These are phyloP conservation scores for Anseranas semipalmata DNA, from an alignment of 2,113 vertebrate genomes.

Conservation along the genomic window DNA sequence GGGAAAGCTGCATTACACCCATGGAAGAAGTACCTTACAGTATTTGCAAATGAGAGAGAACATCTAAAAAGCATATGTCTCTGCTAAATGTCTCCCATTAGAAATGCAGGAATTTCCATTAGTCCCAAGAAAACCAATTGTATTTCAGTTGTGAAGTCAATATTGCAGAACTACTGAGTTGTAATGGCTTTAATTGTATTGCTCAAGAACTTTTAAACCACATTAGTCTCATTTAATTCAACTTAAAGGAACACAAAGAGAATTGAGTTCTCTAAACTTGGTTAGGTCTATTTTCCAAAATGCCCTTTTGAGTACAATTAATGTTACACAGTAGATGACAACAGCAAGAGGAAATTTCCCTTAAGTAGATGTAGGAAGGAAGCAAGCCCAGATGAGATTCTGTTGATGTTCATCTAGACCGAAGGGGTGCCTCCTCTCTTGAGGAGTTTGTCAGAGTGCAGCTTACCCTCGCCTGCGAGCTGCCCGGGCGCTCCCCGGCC, in stretches of 20 bases:
- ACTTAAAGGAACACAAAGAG: constrained; percentile 5
- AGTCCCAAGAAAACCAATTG: not conserved
- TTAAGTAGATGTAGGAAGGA: not conserved
- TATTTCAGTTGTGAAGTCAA: not conserved
- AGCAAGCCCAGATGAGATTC: not conserved
- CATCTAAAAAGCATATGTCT: not conserved
- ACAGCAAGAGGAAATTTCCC: not conserved
- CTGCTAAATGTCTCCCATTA: not conserved
- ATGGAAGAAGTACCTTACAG: not conserved
- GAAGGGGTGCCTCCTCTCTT: not conserved
- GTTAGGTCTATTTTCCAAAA: not conserved
- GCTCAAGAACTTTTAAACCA: not conserved
- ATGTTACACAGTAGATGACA: not conserved
- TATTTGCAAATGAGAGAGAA: not conserved
- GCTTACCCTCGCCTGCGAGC: too few species aligned
- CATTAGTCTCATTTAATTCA: constrained; percentile 26
- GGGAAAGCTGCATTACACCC: not conserved
- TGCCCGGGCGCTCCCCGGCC: not conserved
- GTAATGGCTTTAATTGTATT: not conserved
- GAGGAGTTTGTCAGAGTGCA: not conserved
- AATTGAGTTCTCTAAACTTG: not conserved
- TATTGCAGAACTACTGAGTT: not conserved
- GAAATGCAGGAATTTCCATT: not conserved
- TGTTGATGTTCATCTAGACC: not conserved
- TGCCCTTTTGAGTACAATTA: constrained; percentile 10